These are phyloP conservation scores for Trogon surrucura DNA, from an alignment of 2,113 vertebrate species.

Conservation along the genomic window DNA sequence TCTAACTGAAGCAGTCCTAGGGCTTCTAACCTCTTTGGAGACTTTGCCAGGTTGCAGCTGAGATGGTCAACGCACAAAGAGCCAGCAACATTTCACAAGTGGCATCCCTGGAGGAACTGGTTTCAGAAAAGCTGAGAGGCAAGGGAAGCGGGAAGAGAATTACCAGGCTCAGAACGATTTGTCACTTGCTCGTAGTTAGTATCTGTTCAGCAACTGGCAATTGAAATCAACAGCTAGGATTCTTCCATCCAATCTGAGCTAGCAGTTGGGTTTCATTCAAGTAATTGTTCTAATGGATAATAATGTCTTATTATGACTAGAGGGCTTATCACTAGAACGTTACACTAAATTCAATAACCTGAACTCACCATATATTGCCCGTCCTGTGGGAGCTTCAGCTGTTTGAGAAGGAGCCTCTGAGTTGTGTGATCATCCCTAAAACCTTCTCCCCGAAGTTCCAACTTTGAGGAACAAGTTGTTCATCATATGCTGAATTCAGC, in stretches of 20 bases:
- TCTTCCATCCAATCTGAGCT: background rate
- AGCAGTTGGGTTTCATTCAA: slow-evolving; percentile 46
- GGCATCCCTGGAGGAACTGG: background rate
- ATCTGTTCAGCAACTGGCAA: background rate
- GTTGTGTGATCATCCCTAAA: slow-evolving; percentile 48
- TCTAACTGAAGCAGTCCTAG: background rate
- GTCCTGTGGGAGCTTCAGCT: slow-evolving; percentile 18
- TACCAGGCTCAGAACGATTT: background rate
- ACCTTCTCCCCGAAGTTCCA: slow-evolving; percentile 33
- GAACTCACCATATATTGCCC: background rate
- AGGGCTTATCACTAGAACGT: background rate
- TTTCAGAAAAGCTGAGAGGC: background rate
- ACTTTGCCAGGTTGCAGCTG: background rate
- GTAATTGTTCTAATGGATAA: slow-evolving; percentile 41
- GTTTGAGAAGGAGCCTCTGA: slow-evolving; percentile 18
- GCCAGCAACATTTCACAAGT: background rate
- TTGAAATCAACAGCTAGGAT: background rate
- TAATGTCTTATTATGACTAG: slow-evolving; percentile 41
- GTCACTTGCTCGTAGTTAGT: background rate
- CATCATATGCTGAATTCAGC: slow-evolving; percentile 51
- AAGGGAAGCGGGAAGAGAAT: background rate
- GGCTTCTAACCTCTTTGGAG: background rate
- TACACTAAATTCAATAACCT: slow-evolving; percentile 9
- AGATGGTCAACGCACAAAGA: background rate
- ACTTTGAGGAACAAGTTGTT: slow-evolving; percentile 53